Evolutionary conservation across 2,113 vertebrate species (phyloP).

Genomic region (Poecile atricapillus): DNA sequence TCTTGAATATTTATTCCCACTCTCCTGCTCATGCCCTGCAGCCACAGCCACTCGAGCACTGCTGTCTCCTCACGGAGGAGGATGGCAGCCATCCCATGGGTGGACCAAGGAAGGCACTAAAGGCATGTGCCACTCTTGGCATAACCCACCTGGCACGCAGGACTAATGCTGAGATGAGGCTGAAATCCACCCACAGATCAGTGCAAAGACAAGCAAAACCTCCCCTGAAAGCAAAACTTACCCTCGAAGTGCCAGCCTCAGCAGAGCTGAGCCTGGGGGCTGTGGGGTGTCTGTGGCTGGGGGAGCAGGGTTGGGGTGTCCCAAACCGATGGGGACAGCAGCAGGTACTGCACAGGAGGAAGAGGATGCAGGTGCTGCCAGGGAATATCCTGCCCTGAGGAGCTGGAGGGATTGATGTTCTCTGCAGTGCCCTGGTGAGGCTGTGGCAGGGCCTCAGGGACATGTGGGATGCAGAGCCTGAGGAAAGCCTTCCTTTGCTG

Average conservation of each 20-base stretch:
- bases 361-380: neutral
- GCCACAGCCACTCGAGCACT: neutral
- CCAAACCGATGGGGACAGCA: neutral
- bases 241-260: neutral
- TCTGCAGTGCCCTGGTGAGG: accelerated
- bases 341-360: neutral
- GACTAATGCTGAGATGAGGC: constrained; percentile 31
- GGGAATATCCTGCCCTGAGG: neutral
- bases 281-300: neutral
- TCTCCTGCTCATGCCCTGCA: neutral
- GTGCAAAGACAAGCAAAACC: constrained; percentile 10
- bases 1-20: constrained; percentile 34
- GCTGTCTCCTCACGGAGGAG: neutral
- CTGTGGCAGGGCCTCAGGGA: neutral
- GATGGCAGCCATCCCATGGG: neutral
- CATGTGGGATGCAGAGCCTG: neutral
- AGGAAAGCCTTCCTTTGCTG: neutral
- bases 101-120: neutral
- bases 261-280: neutral
- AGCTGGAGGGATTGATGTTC: neutral
- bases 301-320: neutral
- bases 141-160: neutral
- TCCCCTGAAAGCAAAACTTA: neutral
- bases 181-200: neutral
- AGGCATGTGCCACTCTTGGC: neutral